Percentiles rank a stretch among this genome's conserved stretches.
Conservation (phyloP, 1,140 invertebrate genomes). For the Pseudomyrmex flavicornis region DNA sequence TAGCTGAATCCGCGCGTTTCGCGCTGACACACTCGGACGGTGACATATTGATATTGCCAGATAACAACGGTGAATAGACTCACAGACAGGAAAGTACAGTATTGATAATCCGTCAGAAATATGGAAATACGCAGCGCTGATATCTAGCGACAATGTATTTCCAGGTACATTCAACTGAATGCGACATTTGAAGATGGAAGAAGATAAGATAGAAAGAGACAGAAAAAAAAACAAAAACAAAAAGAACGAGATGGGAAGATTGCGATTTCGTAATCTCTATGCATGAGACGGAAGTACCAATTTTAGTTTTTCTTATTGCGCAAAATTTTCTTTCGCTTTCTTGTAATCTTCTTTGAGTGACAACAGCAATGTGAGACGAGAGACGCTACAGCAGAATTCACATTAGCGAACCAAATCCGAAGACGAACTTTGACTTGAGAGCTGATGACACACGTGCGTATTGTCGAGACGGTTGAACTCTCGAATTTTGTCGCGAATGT, state of each 20-base stretch:
- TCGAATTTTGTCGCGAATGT: no score
- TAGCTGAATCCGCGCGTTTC: constrained; percentile 2
- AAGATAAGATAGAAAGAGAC: no score
- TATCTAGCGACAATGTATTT: background rate
- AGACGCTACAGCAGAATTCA: background rate
- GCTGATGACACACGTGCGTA: no score
- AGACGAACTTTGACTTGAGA: no score
- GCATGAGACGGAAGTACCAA: constrained; percentile 38
- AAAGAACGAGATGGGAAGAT: background rate
- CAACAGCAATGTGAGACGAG: background rate
- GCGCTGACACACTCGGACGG: background rate
- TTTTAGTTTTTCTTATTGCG: constrained; percentile 49
- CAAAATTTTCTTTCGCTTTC: background rate
- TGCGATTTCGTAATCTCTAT: constrained; percentile 37
- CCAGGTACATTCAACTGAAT: background rate
- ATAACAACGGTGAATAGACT: constrained; percentile 11
- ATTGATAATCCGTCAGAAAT: constrained; percentile 10
- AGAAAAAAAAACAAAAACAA: background rate
- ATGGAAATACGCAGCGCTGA: constrained; percentile 2
- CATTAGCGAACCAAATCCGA: no score
- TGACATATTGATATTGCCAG: constrained; percentile 5
- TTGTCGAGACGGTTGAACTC: no score
- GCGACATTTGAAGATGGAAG: background rate
- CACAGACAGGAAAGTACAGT: background rate
- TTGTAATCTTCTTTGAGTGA: background rate